Base-by-base conservation (phyloP, 2,888 invertebrate genomes). In the Omphaloscelis lunosa region DNA sequence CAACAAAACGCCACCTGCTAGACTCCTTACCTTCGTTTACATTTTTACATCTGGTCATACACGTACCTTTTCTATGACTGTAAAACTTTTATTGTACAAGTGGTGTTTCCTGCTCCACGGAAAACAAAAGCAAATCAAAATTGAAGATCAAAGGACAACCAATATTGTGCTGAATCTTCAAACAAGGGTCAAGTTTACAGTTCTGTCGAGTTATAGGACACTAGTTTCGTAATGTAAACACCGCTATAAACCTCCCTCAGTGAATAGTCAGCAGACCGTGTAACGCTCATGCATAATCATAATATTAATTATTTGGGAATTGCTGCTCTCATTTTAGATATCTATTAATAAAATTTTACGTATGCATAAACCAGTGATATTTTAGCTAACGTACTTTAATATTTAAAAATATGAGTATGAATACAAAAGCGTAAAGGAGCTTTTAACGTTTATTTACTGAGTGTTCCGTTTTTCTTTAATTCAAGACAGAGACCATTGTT, bases 271-370 rank as follows among this genome's bases (percentile, higher is more conserved):
- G 70, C 61, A 34, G 77, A 76, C 41, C 61, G 69, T 56, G 65
- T 81, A 70, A 81, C 39, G 70, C 39, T 80, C 80, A 80, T 80
- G 66, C 70, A 80, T 80, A 80, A 70, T 70, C 80, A 80, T 82
- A 45, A 70, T 61, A 77, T 51, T 58, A 63, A 74, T 75, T 72
- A 79, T 66, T 79, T 67, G 58, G 66, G 74, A 74, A 67, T 67
- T 11, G 34, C 78, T 74, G 56, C 6, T 58, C 75, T 58, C 51
- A 23, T 79, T 58, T 65, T 29, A 29, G 29, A n/a, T 39, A 51
- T 34, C 34, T 45, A 45, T 76, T 58, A 45, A 59, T 62, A 77
- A 59, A 51, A 77, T 59, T 39, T 78, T 39, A 62, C 53, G 5
- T 9, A n/a, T 6, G 20, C 15, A 9, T 51, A 39, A 39, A 65